phyloP scores from a whole-genome alignment of 2,888 invertebrate species.

The Ischnura elegans region DNA sequence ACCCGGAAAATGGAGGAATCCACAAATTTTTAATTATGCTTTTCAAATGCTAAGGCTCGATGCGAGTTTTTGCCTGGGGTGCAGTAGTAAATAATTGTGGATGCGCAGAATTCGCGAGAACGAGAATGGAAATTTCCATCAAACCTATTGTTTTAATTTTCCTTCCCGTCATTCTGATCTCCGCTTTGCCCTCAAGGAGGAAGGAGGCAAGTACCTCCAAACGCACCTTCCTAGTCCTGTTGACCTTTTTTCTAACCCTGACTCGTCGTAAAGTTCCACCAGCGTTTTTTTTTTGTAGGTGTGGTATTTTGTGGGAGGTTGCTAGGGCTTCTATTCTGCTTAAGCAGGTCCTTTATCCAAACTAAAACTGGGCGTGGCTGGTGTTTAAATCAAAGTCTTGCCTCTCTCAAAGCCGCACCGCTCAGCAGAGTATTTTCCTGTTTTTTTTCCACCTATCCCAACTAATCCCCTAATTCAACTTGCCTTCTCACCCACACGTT shows the following conservation, averaged over 20 bases:
- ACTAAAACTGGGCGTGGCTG: not conserved
- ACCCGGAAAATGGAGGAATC: too few relatives aligned
- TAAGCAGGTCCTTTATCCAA: constrained; percentile 11
- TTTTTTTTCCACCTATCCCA: not conserved
- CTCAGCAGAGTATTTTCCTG: not conserved
- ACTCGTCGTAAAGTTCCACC: not conserved
- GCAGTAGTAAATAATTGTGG: too few relatives aligned
- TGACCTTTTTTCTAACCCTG: not conserved
- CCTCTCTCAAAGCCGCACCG: not conserved
- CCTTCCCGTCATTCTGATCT: too few relatives aligned
- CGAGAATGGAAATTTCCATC: too few relatives aligned
- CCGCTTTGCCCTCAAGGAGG: not conserved
- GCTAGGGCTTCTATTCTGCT: constrained; percentile 9
- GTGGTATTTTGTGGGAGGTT: not conserved
- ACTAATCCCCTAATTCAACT: not conserved
- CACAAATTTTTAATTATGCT: too few relatives aligned
- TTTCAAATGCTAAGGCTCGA: too few relatives aligned
- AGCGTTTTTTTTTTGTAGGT: not conserved
- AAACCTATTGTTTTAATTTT: too few relatives aligned
- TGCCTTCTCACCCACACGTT: not conserved
- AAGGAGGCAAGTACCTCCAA: too few relatives aligned
- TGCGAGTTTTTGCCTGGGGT: too few relatives aligned
- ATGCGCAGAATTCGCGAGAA: too few relatives aligned
- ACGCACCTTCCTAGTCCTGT: not conserved
- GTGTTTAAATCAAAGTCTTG: not conserved